Conservation (phyloP, 2,113 vertebrate species). For the Trochalopteron elliotii region DNA sequence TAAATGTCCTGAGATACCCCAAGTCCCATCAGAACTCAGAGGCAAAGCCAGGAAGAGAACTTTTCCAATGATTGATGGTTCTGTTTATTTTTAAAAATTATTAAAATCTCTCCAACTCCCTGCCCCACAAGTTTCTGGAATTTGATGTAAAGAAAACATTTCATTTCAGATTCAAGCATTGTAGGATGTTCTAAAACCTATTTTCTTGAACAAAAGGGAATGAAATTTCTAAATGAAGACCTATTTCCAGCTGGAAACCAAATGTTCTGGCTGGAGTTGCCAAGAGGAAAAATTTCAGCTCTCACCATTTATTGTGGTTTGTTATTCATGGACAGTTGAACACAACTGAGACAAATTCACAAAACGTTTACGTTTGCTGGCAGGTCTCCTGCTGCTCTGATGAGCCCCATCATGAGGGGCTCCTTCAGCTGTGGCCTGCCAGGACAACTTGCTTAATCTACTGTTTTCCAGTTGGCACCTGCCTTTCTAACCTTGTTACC, state of each 20-base stretch:
- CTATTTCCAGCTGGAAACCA: constrained; percentile 53
- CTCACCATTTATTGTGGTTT: constrained; percentile 56
- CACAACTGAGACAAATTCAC: constrained; percentile 1
- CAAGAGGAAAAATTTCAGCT: constrained; percentile 37
- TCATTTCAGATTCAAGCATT: constrained; percentile 5
- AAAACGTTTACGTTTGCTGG: neutral
- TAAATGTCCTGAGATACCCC: neutral
- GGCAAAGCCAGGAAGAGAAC: neutral
- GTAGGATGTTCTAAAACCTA: neutral
- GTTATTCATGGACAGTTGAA: constrained; percentile 53
- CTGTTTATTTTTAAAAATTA: constrained; percentile 48
- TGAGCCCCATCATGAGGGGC: neutral
- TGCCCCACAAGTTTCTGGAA: constrained; percentile 8
- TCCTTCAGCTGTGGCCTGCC: neutral
- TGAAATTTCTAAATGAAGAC: constrained; percentile 38
- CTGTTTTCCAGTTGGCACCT: neutral
- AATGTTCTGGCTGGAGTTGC: constrained; percentile 44
- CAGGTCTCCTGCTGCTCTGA: neutral
- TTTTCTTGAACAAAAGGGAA: constrained; percentile 43
- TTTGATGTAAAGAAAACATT: constrained; percentile 48
- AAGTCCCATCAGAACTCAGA: neutral
- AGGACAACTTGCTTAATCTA: neutral
- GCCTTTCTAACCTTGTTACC: neutral
- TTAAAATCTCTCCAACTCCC: neutral
- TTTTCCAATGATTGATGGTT: constrained; percentile 23